phyloP scores from a whole-genome alignment of 2,113 vertebrate genomes.

The Thunnus maccoyii region DNA sequence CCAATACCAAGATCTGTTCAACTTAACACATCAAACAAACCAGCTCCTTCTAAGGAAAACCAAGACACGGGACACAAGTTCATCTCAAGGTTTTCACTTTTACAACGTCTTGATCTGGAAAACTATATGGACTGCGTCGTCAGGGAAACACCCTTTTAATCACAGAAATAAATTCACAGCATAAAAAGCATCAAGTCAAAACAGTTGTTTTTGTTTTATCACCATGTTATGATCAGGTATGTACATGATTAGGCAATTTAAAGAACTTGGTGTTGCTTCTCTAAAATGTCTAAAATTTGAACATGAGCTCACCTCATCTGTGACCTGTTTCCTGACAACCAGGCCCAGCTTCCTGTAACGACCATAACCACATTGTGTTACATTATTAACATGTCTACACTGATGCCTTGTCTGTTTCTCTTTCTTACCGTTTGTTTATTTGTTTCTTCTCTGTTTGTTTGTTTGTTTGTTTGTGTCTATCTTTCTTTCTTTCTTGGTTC shows the following conservation, averaged over 20 bases:
- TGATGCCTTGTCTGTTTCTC: background rate
- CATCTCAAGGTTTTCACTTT: background rate
- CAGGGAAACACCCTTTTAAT: background rate
- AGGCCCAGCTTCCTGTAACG: slow-evolving; percentile 66
- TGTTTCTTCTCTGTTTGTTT: background rate
- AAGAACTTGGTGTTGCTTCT: slow-evolving; percentile 14
- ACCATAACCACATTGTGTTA: slow-evolving; percentile 64
- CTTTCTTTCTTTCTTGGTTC: background rate
- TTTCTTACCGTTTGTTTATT: background rate
- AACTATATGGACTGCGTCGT: background rate
- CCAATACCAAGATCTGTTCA: background rate
- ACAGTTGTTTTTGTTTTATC: background rate
- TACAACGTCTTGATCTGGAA: too few relatives aligned
- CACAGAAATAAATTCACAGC: background rate
- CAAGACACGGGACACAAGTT: background rate
- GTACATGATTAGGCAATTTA: background rate
- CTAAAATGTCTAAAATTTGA: slow-evolving; percentile 38
- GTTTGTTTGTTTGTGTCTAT: background rate
- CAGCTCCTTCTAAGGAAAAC: background rate
- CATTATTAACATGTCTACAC: background rate
- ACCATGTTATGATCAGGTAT: background rate
- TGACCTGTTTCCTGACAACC: slow-evolving; percentile 62
- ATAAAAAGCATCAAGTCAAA: background rate
- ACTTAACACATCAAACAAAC: slow-evolving; percentile 57
- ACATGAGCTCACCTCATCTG: slow-evolving; percentile 41